A percentile compares a stretch with the other conserved stretches of the same genome.
phyloP scores from a whole-genome alignment of 2,113 vertebrate genomes.

The Anhinga anhinga region DNA sequence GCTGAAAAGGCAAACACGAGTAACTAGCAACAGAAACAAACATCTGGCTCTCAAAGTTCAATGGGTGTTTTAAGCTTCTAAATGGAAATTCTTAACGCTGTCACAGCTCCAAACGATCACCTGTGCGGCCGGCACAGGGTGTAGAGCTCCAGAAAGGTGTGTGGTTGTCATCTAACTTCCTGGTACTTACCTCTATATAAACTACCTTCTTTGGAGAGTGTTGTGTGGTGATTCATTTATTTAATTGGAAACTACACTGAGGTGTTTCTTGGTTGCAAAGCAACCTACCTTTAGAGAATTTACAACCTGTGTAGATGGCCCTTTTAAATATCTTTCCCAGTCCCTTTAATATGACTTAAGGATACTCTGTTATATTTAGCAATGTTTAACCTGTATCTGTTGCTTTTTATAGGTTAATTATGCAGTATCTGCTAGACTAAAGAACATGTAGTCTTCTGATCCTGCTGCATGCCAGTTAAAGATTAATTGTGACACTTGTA shows the following conservation, averaged over 20 bases:
- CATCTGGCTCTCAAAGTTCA: background rate
- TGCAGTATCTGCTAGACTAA: background rate
- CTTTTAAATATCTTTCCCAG: background rate
- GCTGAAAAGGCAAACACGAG: background rate
- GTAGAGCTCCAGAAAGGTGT: background rate
- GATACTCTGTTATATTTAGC: background rate
- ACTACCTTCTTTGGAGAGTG: background rate
- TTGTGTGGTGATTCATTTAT: background rate
- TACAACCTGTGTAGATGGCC: background rate
- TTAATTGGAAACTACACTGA: background rate
- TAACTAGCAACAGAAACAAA: background rate
- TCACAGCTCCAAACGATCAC: background rate
- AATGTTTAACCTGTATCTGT: conserved; percentile 25
- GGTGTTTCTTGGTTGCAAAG: background rate
- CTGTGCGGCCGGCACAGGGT: background rate
- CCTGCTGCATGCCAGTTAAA: background rate
- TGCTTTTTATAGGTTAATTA: conserved; percentile 31
- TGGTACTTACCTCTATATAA: rapidly evolving
- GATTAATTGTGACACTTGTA: conserved; percentile 6
- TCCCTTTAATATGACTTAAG: background rate
- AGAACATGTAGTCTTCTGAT: background rate
- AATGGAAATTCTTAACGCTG: background rate
- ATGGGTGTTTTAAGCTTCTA: background rate
- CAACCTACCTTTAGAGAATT: background rate
- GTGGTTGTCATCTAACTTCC: background rate